Evolutionary conservation across 2,797 vertebrate species (phyloP).

Genomic region (Thamnophis elegans): DNA sequence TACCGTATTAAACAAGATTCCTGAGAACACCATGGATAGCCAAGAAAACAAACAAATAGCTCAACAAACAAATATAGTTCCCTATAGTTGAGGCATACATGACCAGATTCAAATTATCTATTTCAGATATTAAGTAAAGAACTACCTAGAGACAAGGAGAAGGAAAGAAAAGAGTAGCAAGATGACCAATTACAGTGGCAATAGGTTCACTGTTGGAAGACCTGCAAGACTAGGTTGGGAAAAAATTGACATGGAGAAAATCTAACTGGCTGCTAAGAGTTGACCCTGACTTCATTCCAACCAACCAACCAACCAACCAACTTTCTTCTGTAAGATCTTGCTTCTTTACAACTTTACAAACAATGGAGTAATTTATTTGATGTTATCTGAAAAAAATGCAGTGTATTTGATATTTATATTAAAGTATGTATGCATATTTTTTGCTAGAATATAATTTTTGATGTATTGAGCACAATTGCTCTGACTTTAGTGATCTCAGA

Average conservation of each 20-base stretch:
- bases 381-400: neutral
- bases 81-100: neutral
- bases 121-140: neutral
- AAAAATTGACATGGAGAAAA: neutral
- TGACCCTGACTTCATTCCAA: neutral
- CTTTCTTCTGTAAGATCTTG: neutral
- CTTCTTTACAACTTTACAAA: constrained; percentile 45
- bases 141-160: neutral
- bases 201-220: neutral
- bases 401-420: constrained; percentile 26
- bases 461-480: constrained; percentile 17
- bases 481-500: constrained; percentile 28
- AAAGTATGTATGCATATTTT: neutral
- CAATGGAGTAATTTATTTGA: constrained; percentile 9
- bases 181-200: neutral
- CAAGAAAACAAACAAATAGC: neutral
- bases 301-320: too few species aligned
- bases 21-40: neutral
- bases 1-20: neutral
- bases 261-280: neutral
- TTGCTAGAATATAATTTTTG: neutral
- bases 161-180: neutral
- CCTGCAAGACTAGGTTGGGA: neutral
- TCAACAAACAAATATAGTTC: neutral
- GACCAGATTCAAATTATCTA: neutral